These are phyloP conservation scores for Oasisia sp. DNA, from an alignment of 2,888 invertebrate species.

Conservation along the genomic window DNA sequence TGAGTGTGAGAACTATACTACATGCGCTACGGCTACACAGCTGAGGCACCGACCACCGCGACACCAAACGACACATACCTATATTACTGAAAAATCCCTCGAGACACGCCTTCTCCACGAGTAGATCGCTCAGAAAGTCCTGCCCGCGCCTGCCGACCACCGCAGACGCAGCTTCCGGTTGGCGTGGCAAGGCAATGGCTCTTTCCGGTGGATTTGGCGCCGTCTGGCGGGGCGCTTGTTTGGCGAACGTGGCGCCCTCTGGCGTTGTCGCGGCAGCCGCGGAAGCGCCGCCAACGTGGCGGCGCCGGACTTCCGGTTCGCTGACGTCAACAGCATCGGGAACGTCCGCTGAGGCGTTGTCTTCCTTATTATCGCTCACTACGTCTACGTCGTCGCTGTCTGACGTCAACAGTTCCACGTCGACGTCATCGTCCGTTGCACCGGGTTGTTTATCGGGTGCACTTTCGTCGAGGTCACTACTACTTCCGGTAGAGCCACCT, in stretches of 20 bases:
- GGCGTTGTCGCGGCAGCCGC: background rate
- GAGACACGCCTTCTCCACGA: background rate
- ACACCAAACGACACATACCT: conserved; percentile 10
- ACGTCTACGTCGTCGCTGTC: background rate
- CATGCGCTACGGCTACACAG: background rate
- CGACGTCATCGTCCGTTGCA: background rate
- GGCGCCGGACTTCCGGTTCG: background rate
- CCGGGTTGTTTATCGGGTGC: background rate
- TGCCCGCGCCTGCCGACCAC: background rate
- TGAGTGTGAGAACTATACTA: background rate
- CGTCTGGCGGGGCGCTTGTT: background rate
- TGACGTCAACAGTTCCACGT: background rate
- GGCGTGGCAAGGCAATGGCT: background rate
- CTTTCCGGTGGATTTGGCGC: background rate
- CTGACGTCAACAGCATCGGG: background rate
- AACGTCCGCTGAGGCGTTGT: background rate
- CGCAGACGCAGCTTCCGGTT: background rate
- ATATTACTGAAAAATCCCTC: conserved; percentile 5
- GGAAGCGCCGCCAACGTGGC: background rate
- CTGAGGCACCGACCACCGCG: background rate
- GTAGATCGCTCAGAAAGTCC: background rate
- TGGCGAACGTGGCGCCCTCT: background rate
- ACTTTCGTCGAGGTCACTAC: too few relatives aligned
- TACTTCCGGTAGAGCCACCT: background rate
- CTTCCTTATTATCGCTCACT: background rate